Percentiles rank a stretch among this genome's conserved stretches.
These are phyloP conservation scores for Myrmophylax atrothorax DNA, from an alignment of 2,113 vertebrate species.

Conservation along the genomic window DNA sequence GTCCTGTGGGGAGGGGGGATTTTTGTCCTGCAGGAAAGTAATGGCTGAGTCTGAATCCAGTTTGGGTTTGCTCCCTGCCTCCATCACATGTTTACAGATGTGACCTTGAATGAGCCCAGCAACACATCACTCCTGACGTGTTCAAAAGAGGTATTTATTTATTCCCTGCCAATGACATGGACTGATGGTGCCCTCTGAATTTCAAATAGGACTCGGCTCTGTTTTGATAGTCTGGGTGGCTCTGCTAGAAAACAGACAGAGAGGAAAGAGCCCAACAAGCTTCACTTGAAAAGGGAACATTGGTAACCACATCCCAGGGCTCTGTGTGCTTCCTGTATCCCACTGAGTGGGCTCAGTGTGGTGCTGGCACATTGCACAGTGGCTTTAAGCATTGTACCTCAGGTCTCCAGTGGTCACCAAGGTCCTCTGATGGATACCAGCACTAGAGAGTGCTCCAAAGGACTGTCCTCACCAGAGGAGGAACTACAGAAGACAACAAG, in stretches of 20 bases:
- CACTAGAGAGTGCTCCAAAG: background rate
- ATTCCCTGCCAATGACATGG: constrained; percentile 38
- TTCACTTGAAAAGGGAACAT: rapidly evolving
- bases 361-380: rapidly evolving
- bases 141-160: constrained; percentile 39
- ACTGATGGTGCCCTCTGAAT: constrained; percentile 39
- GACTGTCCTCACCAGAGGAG: background rate
- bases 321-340: background rate
- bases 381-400: background rate
- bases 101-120: constrained; percentile 37
- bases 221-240: background rate
- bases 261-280: background rate
- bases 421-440: background rate
- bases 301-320: background rate
- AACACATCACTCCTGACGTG: background rate
- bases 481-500: background rate
- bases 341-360: rapidly evolving
- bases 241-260: background rate
- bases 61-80: background rate
- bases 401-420: too few relatives aligned
- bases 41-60: background rate
- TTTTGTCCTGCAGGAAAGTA: background rate
- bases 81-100: background rate
- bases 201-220: background rate
- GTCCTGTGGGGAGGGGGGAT: background rate